Percentiles rank a stretch among this genome's conserved stretches.
Conservation (phyloP, 2,888 invertebrate genomes). For the Heterodera filipjevi region DNA sequence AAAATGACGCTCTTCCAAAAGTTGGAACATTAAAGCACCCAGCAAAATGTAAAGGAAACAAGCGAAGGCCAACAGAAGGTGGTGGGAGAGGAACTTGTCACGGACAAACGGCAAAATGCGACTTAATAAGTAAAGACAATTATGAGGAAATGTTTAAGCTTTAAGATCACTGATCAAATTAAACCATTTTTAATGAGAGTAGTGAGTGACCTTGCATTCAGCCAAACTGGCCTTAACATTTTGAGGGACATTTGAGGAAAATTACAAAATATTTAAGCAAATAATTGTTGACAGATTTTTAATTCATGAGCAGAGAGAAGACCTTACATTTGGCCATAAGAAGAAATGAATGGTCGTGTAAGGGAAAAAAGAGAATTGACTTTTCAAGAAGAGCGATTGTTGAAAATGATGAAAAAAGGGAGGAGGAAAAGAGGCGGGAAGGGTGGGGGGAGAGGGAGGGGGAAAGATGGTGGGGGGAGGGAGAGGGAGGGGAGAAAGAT, state of each 20-base stretch:
- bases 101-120: slow-evolving; percentile 6
- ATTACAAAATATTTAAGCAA: background rate
- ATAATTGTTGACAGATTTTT: background rate
- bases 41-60: slow-evolving; percentile 56
- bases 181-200: no score
- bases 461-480: no score
- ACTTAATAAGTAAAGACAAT: background rate
- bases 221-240: background rate
- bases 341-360: background rate
- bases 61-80: slow-evolving; percentile 53
- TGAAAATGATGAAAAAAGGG: background rate
- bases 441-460: no score
- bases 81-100: slow-evolving; percentile 51
- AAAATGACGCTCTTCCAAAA: slow-evolving; percentile 42
- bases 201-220: slow-evolving; percentile 4
- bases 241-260: background rate
- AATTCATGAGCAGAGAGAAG: background rate
- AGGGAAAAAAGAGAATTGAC: background rate
- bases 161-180: background rate
- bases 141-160: background rate
- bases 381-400: background rate
- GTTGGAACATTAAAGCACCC: slow-evolving; percentile 52
- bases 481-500: no score
- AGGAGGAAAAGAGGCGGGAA: no score
- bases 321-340: background rate